phyloP scores from a whole-genome alignment of 2,113 vertebrate genomes.

The Haliaeetus leucogaster region DNA sequence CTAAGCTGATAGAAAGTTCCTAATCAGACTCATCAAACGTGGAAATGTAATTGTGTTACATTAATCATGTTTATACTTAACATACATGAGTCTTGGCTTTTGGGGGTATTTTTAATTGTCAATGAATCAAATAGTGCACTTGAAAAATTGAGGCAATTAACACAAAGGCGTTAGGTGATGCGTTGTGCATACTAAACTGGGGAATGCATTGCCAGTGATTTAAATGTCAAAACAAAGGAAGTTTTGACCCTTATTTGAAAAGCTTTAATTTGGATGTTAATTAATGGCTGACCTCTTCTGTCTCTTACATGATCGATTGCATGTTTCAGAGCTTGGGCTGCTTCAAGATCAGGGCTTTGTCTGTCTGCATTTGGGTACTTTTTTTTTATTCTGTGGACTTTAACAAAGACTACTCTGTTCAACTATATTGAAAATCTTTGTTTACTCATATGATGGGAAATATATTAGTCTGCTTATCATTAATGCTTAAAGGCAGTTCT shows the following conservation, averaged over 20 bases:
- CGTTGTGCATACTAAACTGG: constrained; percentile 49
- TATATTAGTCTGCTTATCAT: neutral
- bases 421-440: neutral
- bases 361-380: neutral
- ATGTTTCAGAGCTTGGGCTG: constrained; percentile 5
- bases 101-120: constrained; percentile 85
- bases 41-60: constrained; percentile 64
- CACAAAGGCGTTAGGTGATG: constrained; percentile 71
- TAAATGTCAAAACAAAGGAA: constrained; percentile 77
- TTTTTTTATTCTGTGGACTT: neutral
- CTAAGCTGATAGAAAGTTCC: constrained; percentile 8
- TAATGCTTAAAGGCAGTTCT: neutral
- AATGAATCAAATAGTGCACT: constrained; percentile 86
- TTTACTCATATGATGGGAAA: neutral
- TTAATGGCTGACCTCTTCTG: constrained; percentile 66
- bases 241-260: constrained; percentile 66
- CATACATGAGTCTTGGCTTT: constrained; percentile 76
- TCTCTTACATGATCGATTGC: constrained; percentile 43
- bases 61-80: constrained; percentile 84
- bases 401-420: neutral
- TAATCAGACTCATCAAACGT: constrained; percentile 66
- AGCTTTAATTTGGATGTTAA: constrained; percentile 72
- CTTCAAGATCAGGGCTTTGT: neutral
- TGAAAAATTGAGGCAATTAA: constrained; percentile 96
- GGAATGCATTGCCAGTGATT: constrained; percentile 44